phyloP scores from a whole-genome alignment of 2,113 vertebrate genomes.

The Leptodactylus fuscus region DNA sequence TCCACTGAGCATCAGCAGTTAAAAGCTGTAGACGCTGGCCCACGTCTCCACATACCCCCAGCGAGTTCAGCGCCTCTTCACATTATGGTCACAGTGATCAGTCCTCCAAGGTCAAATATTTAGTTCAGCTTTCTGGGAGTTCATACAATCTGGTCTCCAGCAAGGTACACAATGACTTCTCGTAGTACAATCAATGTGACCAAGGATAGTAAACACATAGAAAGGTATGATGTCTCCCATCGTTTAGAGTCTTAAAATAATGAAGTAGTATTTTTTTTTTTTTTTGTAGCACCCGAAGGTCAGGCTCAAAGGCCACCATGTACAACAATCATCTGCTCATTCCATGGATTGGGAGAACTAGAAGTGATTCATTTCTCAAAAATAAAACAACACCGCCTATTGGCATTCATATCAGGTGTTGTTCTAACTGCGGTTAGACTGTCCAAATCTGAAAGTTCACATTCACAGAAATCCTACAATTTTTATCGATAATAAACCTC shows the following conservation, averaged over 20 bases:
- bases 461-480: background rate
- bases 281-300: constrained; percentile 52
- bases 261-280: background rate
- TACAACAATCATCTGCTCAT: constrained; percentile 42
- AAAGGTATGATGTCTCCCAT: constrained; percentile 35
- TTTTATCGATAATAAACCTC: background rate
- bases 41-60: background rate
- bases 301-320: constrained; percentile 47
- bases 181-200: constrained; percentile 48
- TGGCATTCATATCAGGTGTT: background rate
- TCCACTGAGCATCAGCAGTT: constrained; percentile 46
- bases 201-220: constrained; percentile 54
- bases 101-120: constrained; percentile 41
- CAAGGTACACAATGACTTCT: constrained; percentile 53
- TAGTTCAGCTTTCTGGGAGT: constrained; percentile 49
- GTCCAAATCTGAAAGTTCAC: constrained; percentile 1
- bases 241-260: constrained; percentile 32
- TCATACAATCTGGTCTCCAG: constrained; percentile 33
- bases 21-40: background rate
- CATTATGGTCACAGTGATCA: constrained; percentile 61
- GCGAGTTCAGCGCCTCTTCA: constrained; percentile 56
- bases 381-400: background rate
- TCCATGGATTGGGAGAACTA: constrained; percentile 13
- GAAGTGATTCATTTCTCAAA: constrained; percentile 14
- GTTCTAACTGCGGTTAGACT: background rate